These are phyloP conservation scores for Chironomus tentans DNA, from an alignment of 2,888 invertebrate genomes.

Conservation along the genomic window DNA sequence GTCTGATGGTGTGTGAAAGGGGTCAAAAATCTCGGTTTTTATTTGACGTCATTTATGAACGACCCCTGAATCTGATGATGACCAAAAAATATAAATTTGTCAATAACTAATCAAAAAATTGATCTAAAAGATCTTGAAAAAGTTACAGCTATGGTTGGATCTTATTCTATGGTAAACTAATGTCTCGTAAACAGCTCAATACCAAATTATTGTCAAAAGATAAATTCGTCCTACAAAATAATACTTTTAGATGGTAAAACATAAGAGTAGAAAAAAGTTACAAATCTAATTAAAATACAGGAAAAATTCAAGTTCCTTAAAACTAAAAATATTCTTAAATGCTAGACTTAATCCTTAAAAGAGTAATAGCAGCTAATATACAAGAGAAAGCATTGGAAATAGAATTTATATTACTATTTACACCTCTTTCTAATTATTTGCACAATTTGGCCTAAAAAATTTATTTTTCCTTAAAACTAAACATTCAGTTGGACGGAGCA, in stretches of 20 bases:
- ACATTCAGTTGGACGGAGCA: constrained; percentile 27
- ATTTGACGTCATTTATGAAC: too few species aligned
- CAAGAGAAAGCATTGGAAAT: constrained; percentile 23
- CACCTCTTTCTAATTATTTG: constrained; percentile 23
- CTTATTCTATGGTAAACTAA: neutral
- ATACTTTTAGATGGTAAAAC: constrained; percentile 6
- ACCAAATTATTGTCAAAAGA: neutral
- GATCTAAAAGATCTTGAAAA: too few species aligned
- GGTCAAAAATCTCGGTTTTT: too few species aligned
- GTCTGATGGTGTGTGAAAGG: too few species aligned
- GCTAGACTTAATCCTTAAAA: neutral
- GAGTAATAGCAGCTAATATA: neutral
- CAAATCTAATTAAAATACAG: neutral
- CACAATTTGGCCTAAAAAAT: constrained; percentile 25
- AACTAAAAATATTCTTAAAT: neutral
- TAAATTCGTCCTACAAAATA: neutral
- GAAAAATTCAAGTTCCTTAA: neutral
- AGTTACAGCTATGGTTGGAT: neutral
- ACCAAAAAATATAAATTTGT: too few species aligned
- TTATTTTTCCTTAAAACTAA: neutral
- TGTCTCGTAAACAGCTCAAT: neutral
- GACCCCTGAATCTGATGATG: too few species aligned
- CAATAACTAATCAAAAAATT: too few species aligned
- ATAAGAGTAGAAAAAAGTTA: neutral
- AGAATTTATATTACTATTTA: constrained; percentile 18